Evolutionary conservation across 2,888 invertebrate genomes (phyloP), one percentile per base, ranked within the genome.

Genomic region (Helleia helle): DNA sequence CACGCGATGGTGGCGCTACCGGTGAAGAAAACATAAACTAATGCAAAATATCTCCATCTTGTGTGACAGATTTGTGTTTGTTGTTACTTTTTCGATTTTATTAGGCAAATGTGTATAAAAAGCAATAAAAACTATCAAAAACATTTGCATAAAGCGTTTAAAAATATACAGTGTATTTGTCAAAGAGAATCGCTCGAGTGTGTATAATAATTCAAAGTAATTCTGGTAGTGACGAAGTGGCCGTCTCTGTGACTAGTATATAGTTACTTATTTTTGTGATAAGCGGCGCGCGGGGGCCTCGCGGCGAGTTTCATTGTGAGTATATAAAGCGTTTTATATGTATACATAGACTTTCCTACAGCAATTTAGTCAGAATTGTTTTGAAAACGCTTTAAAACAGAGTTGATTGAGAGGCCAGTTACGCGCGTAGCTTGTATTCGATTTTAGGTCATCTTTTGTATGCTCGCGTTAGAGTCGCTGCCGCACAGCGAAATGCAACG

Each of bases 61-160:
- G 84, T 79, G 75, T 88, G 87, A 79, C 87, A 88, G 87, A 87
- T 87, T 87, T 87, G 86, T 85, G 86, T 86, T 85, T 86, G 84
- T 86, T 84, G 79, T 74, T 77, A 70, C 64, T 76, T 72, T 80
- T 71, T 62, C 69, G 70, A 64, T 73, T 71, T 75, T 75, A 64
- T 53, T 62, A 57, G 57, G 56, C 55, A 70, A 72, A 66, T 74
- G 64, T 70, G 58, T 59, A 53, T 64, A 68, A 65, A 68, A 67
- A 58, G 58, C 55, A 50, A 46, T 52, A 50, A 62, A 71, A 74
- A 73, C 62, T 67, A 59, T 62, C 46, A 46, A 47, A 65, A 63
- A 57, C 41, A 44, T 55, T n/a, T 54, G 54, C 50, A 56, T 59
- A 55, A 65, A 54, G 44, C 47, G 49, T 52, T 50, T 47, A 46